Evolutionary conservation across 64 coral and sea anemone species (phyloP).

Genomic region (Orbicella faveolata): DNA sequence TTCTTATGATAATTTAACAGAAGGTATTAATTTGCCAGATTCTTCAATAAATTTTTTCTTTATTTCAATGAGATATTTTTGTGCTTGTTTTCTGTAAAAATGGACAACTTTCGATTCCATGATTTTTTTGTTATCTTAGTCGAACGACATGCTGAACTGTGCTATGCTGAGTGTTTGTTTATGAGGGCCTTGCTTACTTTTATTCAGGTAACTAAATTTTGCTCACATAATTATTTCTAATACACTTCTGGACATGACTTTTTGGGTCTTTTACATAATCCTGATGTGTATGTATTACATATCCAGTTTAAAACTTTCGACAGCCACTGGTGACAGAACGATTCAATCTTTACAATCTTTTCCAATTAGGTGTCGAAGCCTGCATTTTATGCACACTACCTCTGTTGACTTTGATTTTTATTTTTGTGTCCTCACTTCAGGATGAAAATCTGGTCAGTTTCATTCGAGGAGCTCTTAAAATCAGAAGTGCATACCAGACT

Average conservation of each 20-base stretch:
- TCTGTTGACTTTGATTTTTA: neutral
- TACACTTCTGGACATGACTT: too few relatives aligned
- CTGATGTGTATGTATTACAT: too few relatives aligned
- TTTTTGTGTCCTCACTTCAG: constrained; percentile 11
- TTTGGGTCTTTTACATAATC: too few relatives aligned
- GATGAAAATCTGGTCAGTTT: constrained; percentile 98
- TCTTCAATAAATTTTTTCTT: neutral
- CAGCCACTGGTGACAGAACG: too few relatives aligned
- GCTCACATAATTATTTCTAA: too few relatives aligned
- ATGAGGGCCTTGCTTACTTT: constrained; percentile 95
- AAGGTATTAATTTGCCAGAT: constrained; percentile 41
- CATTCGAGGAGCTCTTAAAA: constrained; percentile 91
- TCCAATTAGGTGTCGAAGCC: too few relatives aligned
- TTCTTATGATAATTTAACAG: constrained; percentile 86
- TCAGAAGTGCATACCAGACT: constrained; percentile 80
- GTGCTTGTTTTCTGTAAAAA: too few relatives aligned
- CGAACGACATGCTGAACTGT: constrained; percentile 97
- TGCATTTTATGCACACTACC: too few relatives aligned
- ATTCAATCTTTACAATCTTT: too few relatives aligned
- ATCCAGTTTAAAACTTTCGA: too few relatives aligned
- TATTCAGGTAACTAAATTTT: constrained; percentile 71
- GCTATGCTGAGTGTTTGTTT: constrained; percentile 99
- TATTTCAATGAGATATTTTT: neutral
- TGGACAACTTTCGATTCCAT: neutral
- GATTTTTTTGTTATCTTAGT: constrained; percentile 36